These are phyloP conservation scores for Tiliacea citrago DNA, from an alignment of 2,888 invertebrate species.

Conservation along the genomic window DNA sequence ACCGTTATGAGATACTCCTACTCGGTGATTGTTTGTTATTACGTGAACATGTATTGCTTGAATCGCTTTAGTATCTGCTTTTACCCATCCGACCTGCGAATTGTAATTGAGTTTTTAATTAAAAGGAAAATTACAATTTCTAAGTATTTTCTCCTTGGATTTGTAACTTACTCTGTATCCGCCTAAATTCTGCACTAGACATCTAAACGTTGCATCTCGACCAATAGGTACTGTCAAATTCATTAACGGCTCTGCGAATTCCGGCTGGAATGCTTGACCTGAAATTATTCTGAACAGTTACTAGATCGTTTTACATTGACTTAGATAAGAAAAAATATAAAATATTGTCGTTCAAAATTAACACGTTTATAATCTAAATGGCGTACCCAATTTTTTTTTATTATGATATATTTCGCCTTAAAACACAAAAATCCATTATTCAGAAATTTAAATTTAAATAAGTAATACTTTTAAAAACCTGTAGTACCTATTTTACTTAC, in stretches of 20 bases:
- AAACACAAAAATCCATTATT: background rate
- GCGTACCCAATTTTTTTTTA: background rate
- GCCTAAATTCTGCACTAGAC: slow-evolving; percentile 96
- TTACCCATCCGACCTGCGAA: slow-evolving; percentile 97
- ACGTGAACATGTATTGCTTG: slow-evolving; percentile 98
- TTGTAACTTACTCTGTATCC: slow-evolving; percentile 94
- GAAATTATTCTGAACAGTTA: slow-evolving; percentile 62
- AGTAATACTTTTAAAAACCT: background rate
- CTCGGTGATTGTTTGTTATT: slow-evolving; percentile 97
- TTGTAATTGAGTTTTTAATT: slow-evolving; percentile 40
- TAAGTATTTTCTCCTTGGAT: slow-evolving; percentile 24
- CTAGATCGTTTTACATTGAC: background rate
- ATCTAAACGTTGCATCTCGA: slow-evolving; percentile 96
- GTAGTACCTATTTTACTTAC: background rate
- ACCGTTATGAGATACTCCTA: slow-evolving; percentile 96
- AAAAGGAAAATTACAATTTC: slow-evolving; percentile 22
- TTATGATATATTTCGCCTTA: no score
- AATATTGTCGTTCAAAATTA: background rate
- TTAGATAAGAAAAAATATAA: no score
- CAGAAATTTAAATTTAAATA: background rate
- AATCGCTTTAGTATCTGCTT: slow-evolving; percentile 97
- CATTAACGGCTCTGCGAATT: slow-evolving; percentile 95
- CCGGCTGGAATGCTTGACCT: slow-evolving; percentile 95
- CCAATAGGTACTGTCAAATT: slow-evolving; percentile 96
- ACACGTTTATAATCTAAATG: background rate